Conservation (phyloP, 1,140 invertebrate species). For the Atta cephalotes region DNA sequence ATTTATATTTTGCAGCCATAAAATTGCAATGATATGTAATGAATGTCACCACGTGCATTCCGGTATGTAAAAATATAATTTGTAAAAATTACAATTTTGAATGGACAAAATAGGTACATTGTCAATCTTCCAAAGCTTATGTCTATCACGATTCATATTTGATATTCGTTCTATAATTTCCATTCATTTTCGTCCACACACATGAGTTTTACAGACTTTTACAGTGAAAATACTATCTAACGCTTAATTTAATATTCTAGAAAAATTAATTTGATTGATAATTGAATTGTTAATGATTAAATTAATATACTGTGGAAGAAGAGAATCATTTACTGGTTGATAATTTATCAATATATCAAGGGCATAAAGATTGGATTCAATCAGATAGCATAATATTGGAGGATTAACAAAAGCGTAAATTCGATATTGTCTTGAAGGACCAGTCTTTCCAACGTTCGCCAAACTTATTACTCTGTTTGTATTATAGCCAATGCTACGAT, state of each 20-base stretch:
- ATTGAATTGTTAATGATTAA: neutral
- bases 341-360: constrained; percentile 4
- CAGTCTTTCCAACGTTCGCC: constrained; percentile 48
- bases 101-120: constrained; percentile 45
- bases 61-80: constrained; percentile 61
- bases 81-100: constrained; percentile 56
- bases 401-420: constrained; percentile 60
- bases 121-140: constrained; percentile 63
- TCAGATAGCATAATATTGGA: constrained; percentile 62
- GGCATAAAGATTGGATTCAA: neutral
- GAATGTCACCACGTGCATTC: constrained; percentile 49
- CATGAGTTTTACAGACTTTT: neutral
- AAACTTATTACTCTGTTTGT: constrained; percentile 36
- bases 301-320: neutral
- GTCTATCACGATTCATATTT: constrained; percentile 43
- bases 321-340: neutral
- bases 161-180: constrained; percentile 30
- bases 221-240: constrained; percentile 49
- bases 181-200: constrained; percentile 32
- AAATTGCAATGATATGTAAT: neutral
- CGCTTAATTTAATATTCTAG: neutral
- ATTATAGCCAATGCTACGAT: neutral
- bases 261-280: neutral
- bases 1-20: neutral
- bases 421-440: constrained; percentile 46